Evolutionary conservation across 1,140 invertebrate genomes (phyloP), one percentile per base, ranked within the genome.

Genomic region (Polypedilum pembai): DNA sequence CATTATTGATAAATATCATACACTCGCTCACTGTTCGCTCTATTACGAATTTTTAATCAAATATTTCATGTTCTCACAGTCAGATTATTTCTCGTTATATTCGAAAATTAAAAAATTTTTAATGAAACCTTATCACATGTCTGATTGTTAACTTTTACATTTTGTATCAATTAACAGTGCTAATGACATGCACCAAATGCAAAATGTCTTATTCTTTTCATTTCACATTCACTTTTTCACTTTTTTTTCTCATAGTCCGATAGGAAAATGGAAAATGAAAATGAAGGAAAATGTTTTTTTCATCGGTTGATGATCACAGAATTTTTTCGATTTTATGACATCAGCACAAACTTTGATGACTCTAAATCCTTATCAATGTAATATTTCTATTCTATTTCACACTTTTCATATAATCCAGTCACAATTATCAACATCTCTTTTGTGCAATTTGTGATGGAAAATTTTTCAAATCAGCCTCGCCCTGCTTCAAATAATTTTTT

Each of bases 281-380:
- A 69, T 69, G 65, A 69, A 69, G 65, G 65, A 69, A 69, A 69
- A 18, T 69, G 65, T 69, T 69, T 69, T n/a, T 69, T 69, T 21
- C 17, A 20, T 69, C 65, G 65, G 17, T 69, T 18, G 17, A 21
- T 20, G 17, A 18, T 21, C n/a, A 69, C 18, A 21, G 65, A 69
- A 69, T 69, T 69, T 69, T 66, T 69, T 69, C 10, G n/a, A 20
- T 18, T 69, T 69, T 69, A 20, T 69, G 17, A 20, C 65, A 69
- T 69, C 65, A 69, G 65, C 17, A 69, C 18, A 5, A 7, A 20
- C 7, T 69, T 8, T 20, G 5, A 69, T n/a, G 15, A 8, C 17
- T 21, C 8, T 69, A 69, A 69, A 69, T 21, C 17, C 65, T 18
- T 10, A 69, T 69, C 20, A 18, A 7, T 69, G 8, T 10, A 8